Evolutionary conservation across 2,888 invertebrate species (phyloP).

Genomic region (Zygothrica quintamaculata): DNA sequence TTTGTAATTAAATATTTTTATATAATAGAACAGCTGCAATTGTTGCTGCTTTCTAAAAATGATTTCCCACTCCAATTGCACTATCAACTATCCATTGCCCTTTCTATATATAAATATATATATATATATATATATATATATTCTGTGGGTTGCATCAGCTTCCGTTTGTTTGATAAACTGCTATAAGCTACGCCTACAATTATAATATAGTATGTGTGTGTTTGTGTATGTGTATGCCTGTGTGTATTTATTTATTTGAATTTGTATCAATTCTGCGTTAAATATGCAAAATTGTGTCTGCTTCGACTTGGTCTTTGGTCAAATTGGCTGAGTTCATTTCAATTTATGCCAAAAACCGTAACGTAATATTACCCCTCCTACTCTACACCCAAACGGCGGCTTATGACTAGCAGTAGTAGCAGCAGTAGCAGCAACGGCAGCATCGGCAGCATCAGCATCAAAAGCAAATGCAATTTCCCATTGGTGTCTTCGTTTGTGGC

Average conservation of each 20-base stretch:
- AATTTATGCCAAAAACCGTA: constrained; percentile 70
- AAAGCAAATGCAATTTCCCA: constrained; percentile 24
- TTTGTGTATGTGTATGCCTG: neutral
- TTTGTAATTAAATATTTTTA: constrained; percentile 68
- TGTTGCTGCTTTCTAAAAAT: neutral
- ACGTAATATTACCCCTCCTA: constrained; percentile 2
- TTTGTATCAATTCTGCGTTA: constrained; percentile 24
- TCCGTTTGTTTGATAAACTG: neutral
- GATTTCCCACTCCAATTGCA: no score
- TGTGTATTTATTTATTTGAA: constrained; percentile 3
- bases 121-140: no score
- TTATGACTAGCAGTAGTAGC: neutral
- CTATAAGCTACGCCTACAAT: no score
- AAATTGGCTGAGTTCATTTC: constrained; percentile 70
- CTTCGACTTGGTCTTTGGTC: constrained; percentile 21
- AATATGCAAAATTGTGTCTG: constrained; percentile 52
- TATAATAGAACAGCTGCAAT: constrained; percentile 31
- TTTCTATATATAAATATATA: no score
- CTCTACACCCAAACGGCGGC: neutral
- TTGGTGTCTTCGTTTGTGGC: constrained; percentile 10
- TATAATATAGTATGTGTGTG: neutral
- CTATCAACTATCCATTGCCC: no score
- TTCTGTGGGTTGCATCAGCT: neutral
- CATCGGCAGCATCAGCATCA: constrained; percentile 25
- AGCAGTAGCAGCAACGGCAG: no score